Conservation (phyloP, 2,888 invertebrate species). For the Tromatobia lineatoria region DNA sequence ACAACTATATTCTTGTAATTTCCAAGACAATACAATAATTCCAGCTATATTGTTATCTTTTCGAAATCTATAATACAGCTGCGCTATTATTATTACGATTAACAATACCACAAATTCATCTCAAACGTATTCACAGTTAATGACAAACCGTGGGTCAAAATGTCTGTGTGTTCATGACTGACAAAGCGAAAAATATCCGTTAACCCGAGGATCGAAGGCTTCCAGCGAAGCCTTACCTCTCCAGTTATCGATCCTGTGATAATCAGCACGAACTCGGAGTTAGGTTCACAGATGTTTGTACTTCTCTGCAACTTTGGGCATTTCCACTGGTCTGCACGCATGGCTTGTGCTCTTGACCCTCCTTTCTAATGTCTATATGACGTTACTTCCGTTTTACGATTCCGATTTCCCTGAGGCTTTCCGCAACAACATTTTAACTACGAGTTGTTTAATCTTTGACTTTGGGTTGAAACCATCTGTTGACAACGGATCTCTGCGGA, state of each 20-base stretch:
- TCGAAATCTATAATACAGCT: no score
- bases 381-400: not conserved
- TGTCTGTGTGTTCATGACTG: not conserved
- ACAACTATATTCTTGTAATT: no score
- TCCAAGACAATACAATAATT: no score
- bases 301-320: slow-evolving; percentile 32
- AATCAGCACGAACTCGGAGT: slow-evolving; percentile 51
- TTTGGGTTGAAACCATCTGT: not conserved
- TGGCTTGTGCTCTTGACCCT: not conserved
- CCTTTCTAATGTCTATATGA: not conserved
- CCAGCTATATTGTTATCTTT: no score
- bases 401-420: not conserved
- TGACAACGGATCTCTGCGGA: not conserved
- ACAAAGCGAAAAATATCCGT: slow-evolving; percentile 26
- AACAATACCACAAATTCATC: no score
- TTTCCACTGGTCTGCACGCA: slow-evolving; percentile 19
- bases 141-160: not conserved
- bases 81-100: no score
- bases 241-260: slow-evolving; percentile 53
- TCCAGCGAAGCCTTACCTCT: slow-evolving; percentile 39
- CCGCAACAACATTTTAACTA: not conserved
- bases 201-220: slow-evolving; percentile 38
- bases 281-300: slow-evolving; percentile 47
- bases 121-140: not conserved
- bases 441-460: not conserved